Conservation (phyloP, 2,888 invertebrate genomes). For the Orthosia gracilis region DNA sequence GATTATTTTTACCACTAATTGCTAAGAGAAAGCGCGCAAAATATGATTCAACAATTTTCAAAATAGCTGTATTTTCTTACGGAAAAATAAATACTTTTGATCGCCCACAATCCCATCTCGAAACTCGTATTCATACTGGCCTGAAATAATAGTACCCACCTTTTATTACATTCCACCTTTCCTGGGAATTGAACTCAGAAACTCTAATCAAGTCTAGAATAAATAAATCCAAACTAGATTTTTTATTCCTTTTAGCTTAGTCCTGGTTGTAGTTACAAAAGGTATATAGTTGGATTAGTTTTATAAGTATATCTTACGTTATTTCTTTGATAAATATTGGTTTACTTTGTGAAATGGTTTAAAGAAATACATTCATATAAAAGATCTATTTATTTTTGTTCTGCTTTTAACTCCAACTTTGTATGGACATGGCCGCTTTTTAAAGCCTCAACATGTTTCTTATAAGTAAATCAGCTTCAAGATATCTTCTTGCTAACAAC, state of each 20-base stretch:
- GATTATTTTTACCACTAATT: neutral
- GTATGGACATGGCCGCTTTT: too few species aligned
- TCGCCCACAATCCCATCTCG: neutral
- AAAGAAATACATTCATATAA: neutral
- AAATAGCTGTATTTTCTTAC: slow-evolving; percentile 10
- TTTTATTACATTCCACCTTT: slow-evolving; percentile 36
- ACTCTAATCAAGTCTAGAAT: slow-evolving; percentile 32
- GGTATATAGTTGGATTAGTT: slow-evolving; percentile 13
- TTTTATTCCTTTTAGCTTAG: slow-evolving; percentile 18
- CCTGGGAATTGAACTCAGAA: slow-evolving; percentile 29
- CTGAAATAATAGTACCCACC: slow-evolving; percentile 32
- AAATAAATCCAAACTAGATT: slow-evolving; percentile 32
- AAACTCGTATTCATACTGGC: neutral
- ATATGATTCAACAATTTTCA: neutral
- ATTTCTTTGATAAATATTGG: neutral
- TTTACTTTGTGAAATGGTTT: neutral
- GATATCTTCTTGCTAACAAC: too few species aligned
- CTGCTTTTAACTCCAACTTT: too few species aligned
- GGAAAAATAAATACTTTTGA: slow-evolving; percentile 18
- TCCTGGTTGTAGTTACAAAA: neutral
- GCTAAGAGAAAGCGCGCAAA: neutral
- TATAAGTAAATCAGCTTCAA: too few species aligned
- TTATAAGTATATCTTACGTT: neutral
- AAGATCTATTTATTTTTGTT: neutral
- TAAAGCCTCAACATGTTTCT: too few species aligned